phyloP scores from a whole-genome alignment of 2,888 invertebrate genomes.

The Scrobipalpa costella region DNA sequence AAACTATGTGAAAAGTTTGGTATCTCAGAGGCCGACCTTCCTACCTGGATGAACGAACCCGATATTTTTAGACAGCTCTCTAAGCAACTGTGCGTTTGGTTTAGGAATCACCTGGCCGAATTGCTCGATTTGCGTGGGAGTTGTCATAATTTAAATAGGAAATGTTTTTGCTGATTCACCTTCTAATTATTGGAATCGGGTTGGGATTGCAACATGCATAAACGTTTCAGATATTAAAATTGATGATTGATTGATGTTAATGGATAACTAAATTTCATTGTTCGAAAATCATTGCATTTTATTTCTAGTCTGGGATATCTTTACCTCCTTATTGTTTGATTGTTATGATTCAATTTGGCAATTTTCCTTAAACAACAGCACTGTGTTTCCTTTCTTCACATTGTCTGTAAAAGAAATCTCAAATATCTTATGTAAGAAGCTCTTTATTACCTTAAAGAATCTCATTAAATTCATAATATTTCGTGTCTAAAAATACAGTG shows the following conservation, averaged over 20 bases:
- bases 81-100: constrained; percentile 62
- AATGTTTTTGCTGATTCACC: not conserved
- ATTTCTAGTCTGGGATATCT: too few species aligned
- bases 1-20: constrained; percentile 32
- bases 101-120: constrained; percentile 28
- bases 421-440: too few species aligned
- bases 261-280: not conserved
- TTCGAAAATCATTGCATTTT: not conserved
- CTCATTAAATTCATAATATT: too few species aligned
- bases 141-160: constrained; percentile 5
- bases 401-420: too few species aligned
- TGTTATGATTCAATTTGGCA: too few species aligned
- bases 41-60: constrained; percentile 66
- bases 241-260: not conserved
- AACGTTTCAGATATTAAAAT: not conserved
- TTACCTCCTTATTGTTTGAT: too few species aligned
- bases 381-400: too few species aligned
- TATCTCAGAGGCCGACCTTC: constrained; percentile 48
- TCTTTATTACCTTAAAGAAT: too few species aligned
- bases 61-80: constrained; percentile 68
- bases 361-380: too few species aligned
- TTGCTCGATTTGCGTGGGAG: not conserved
- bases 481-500: too few species aligned
- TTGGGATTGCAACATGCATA: not conserved
- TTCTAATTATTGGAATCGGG: not conserved